phyloP scores from a whole-genome alignment of 1,140 invertebrate genomes.

The Triops cancriformis region DNA sequence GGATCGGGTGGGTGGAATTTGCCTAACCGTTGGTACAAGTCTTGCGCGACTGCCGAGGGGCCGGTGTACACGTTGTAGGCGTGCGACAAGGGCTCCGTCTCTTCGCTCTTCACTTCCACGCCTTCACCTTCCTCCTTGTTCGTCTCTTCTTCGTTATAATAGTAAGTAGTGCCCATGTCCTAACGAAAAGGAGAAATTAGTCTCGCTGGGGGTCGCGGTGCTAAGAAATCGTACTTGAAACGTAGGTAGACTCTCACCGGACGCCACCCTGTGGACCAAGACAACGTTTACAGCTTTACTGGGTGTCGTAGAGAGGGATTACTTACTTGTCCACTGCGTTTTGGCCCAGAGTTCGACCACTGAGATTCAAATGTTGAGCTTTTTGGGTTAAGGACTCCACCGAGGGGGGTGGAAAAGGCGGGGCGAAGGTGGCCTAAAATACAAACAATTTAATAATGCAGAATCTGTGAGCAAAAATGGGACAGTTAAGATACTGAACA shows the following conservation, averaged over 20 bases:
- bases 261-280: not conserved
- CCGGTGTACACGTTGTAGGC: slow-evolving; percentile 19
- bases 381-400: not conserved
- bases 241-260: not conserved
- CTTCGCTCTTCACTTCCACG: slow-evolving; percentile 24
- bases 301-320: not conserved
- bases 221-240: not conserved
- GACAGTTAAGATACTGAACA: too few relatives aligned
- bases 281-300: not conserved
- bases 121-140: slow-evolving; percentile 38
- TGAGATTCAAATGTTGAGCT: slow-evolving; percentile 14
- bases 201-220: too few relatives aligned
- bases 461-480: too few relatives aligned
- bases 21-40: slow-evolving; percentile 30
- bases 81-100: not conserved
- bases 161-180: slow-evolving; percentile 75
- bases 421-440: not conserved
- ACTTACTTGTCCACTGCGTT: not conserved
- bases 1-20: slow-evolving; percentile 33
- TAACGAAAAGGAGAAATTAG: not conserved
- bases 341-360: not conserved
- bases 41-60: slow-evolving; percentile 27
- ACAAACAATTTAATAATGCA: not conserved
- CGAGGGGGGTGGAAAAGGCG: not conserved
- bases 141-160: slow-evolving; percentile 56